Evolutionary conservation across 2,797 vertebrate genomes (phyloP), one percentile per base, ranked within the genome.

Genomic region (Kryptolebias ocellatus): DNA sequence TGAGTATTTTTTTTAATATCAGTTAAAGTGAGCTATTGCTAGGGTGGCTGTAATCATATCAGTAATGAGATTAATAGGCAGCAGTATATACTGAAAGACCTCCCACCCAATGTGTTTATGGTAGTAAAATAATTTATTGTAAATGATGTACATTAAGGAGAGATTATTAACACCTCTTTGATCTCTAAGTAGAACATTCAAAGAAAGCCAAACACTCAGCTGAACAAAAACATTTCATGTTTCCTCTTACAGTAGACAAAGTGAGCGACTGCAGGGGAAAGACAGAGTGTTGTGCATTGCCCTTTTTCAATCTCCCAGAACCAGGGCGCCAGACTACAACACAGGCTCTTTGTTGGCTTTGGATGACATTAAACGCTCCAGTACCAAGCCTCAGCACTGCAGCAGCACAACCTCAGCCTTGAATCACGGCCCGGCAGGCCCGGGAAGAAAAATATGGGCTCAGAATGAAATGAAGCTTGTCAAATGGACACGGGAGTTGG

Each of bases 311-410:
- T 90, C 86, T 90, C 86, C 89, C 89, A 88, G 84, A 92, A 93
- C 87, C 87, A 17, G 89, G 83, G 85, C 74, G 81, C 83, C 82
- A 70, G 68, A 74, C 83, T 85, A 69, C 88, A 90, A 91, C 89
- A 93, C 89, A 88, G 83, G 73, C 86, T 79, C 88, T 89, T 90
- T 93, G 89, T 91, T 89, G 82, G 89, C 83, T 87, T 86, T 90
- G 89, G 89, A 91, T 34, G 64, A 82, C 84, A 88, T 92, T 90
- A 90, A 91, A 91, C 79, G 88, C 84, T 89, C 79, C 87, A 90
- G 82, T 88, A 89, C 86, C 84, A 81, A 87, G 78, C 76, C 81
- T 85, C 82, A 52, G 74, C 83, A 7, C 67, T 68, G 80, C 83
- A 81, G 74, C 81, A 67, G 81, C 81, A 80, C 82, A 87, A 85